Evolutionary conservation across 2,113 vertebrate genomes (phyloP).

Genomic region (Mustela nigripes): DNA sequence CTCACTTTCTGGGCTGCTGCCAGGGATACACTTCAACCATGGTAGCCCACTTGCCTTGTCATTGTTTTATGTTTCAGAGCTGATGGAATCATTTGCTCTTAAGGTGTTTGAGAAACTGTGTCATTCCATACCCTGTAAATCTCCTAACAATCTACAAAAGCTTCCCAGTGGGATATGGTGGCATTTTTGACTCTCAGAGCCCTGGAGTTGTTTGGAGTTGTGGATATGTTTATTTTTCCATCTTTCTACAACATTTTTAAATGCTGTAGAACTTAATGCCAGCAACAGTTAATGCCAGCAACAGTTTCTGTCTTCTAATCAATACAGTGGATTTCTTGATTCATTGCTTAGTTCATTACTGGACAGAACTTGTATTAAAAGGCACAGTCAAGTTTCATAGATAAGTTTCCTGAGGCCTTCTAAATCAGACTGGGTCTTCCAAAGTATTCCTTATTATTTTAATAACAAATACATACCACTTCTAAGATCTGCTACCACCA

Average conservation of each 20-base stretch:
- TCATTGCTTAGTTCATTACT: slow-evolving; percentile 28
- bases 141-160: background rate
- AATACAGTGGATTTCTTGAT: background rate
- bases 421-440: background rate
- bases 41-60: background rate
- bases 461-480: background rate
- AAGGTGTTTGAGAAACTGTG: background rate
- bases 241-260: background rate
- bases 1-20: background rate
- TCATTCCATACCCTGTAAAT: background rate
- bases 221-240: background rate
- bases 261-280: slow-evolving; percentile 1
- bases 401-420: slow-evolving; percentile 13
- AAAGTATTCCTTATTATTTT: background rate
- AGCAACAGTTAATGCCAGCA: background rate
- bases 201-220: background rate
- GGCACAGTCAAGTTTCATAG: background rate
- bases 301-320: background rate
- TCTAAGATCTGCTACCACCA: background rate
- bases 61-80: background rate
- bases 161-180: background rate
- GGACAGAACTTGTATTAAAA: background rate
- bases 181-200: background rate
- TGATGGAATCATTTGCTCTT: background rate
- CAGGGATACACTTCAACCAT: background rate